A percentile compares a stretch with the other conserved stretches of the same genome.
phyloP scores from a whole-genome alignment of 2,888 invertebrate genomes.

The Ichneumon xanthorius region DNA sequence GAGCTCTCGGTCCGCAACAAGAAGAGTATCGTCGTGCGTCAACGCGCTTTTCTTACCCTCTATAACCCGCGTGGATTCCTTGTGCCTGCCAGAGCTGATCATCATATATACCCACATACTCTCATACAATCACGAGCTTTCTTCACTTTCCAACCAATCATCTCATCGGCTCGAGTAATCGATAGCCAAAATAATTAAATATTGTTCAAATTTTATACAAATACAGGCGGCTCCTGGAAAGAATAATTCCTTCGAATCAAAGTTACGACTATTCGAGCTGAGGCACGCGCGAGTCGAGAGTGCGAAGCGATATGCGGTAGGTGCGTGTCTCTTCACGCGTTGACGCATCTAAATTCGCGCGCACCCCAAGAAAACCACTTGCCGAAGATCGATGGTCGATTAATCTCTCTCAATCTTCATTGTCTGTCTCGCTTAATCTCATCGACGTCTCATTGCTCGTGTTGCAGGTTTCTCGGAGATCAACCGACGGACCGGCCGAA shows the following conservation, averaged over 20 bases:
- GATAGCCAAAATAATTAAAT: too few relatives aligned
- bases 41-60: constrained; percentile 17
- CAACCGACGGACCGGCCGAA: constrained; percentile 30
- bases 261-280: constrained; percentile 1
- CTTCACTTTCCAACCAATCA: not conserved
- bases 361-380: constrained; percentile 9
- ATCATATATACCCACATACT: constrained; percentile 3
- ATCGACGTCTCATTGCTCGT: constrained; percentile 64
- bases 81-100: not conserved
- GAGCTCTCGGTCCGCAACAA: not conserved
- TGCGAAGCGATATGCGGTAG: constrained; percentile 57
- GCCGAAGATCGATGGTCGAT: constrained; percentile 67
- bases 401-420: constrained; percentile 70
- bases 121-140: constrained; percentile 7
- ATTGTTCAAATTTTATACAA: too few relatives aligned
- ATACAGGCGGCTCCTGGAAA: not conserved
- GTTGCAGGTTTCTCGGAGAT: constrained; percentile 67
- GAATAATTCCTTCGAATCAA: constrained; percentile 57
- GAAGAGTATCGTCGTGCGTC: constrained; percentile 19
- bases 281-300: constrained; percentile 59
- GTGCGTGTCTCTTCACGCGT: constrained; percentile 47
- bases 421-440: constrained; percentile 68
- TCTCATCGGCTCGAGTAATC: too few relatives aligned
- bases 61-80: not conserved
- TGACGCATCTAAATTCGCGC: constrained; percentile 61